phyloP scores from a whole-genome alignment of 2,113 vertebrate genomes.

The Myocastor coypus region DNA sequence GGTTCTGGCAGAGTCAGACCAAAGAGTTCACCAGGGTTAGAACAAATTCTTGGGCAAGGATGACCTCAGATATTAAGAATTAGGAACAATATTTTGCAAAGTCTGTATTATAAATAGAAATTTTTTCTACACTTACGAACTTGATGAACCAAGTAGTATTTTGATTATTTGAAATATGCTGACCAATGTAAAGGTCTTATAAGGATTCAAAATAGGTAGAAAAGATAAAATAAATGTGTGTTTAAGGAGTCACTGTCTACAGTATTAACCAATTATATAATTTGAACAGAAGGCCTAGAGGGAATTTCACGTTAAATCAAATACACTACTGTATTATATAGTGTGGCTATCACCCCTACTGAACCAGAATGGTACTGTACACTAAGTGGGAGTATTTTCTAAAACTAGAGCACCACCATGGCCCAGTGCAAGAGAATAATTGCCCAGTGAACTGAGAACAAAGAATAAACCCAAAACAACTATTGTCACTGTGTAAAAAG shows the following conservation, averaged over 20 bases:
- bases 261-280: constrained; percentile 15
- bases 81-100: not conserved
- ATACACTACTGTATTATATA: not conserved
- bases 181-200: not conserved
- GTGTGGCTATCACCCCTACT: not conserved
- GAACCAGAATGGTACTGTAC: constrained; percentile 1
- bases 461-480: not conserved
- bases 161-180: constrained; percentile 27
- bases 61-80: constrained; percentile 17
- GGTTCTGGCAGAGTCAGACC: constrained; percentile 3
- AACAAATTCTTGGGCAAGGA: constrained; percentile 37
- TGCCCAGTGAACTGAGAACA: not conserved
- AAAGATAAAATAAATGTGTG: constrained; percentile 46
- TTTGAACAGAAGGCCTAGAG: not conserved
- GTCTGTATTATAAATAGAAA: not conserved
- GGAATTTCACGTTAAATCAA: constrained; percentile 31
- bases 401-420: not conserved
- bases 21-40: constrained; percentile 2
- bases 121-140: constrained; percentile 8
- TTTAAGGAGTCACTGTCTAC: not conserved
- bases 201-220: constrained; percentile 19
- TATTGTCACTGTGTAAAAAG: not conserved
- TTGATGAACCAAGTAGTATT: not conserved
- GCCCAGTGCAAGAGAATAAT: not conserved
- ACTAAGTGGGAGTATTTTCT: not conserved